A percentile compares a stretch with the other conserved stretches of the same genome.
Evolutionary conservation across 2,113 vertebrate genomes (phyloP).

Genomic region (Crypturellus undulatus): DNA sequence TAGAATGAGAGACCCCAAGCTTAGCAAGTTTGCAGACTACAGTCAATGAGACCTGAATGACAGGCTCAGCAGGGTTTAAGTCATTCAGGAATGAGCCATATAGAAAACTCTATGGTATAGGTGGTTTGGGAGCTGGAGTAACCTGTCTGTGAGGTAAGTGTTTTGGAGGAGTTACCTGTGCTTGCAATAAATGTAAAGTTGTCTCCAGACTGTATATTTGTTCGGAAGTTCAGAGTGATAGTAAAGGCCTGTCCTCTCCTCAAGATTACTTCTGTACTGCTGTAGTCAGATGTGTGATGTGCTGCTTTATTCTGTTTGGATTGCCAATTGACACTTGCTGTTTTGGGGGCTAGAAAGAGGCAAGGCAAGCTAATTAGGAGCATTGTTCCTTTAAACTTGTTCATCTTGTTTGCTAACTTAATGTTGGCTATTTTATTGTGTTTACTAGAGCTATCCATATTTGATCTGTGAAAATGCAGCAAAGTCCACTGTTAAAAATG

Average conservation of each 20-base stretch:
- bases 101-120: not conserved
- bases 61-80: not conserved
- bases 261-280: conserved; percentile 76
- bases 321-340: conserved; percentile 57
- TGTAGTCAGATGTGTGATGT: conserved; percentile 85
- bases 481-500: not conserved
- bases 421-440: not conserved
- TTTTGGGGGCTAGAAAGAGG: conserved; percentile 28
- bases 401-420: not conserved
- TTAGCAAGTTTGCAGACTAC: not conserved
- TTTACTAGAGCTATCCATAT: not conserved
- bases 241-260: conserved; percentile 85
- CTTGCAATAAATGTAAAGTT: conserved; percentile 47
- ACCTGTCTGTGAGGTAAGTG: not conserved
- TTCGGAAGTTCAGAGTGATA: conserved; percentile 39
- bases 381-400: not conserved
- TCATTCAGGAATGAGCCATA: not conserved
- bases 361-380: not conserved
- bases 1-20: not conserved
- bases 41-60: not conserved
- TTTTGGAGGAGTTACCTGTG: conserved; percentile 38
- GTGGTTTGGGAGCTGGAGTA: not conserved
- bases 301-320: conserved; percentile 79
- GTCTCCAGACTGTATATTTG: not conserved
- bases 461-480: not conserved